A percentile compares a stretch with the other conserved stretches of the same genome.
These are phyloP conservation scores for Celastrina argiolus DNA, from an alignment of 2,888 invertebrate species.

Conservation along the genomic window DNA sequence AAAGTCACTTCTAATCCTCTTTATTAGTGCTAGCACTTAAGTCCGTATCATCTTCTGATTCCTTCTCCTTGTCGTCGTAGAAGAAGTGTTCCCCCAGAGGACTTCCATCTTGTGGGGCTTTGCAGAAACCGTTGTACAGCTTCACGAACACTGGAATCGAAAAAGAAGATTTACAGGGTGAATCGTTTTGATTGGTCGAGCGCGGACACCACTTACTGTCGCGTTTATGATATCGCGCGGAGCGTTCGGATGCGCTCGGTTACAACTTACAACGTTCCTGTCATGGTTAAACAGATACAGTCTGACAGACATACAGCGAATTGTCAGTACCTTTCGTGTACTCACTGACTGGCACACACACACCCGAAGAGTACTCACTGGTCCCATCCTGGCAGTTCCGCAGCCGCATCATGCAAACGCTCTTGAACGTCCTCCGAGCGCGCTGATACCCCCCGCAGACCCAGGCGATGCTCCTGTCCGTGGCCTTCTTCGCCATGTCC, in stretches of 20 bases:
- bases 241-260: too few species aligned
- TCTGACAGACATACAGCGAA: too few species aligned
- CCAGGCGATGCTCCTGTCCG: conserved; percentile 55
- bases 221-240: too few species aligned
- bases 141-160: conserved; percentile 43
- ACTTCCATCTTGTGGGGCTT: conserved; percentile 30
- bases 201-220: too few species aligned
- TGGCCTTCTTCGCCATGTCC: conserved; percentile 55
- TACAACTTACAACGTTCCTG: too few species aligned
- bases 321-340: too few species aligned
- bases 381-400: conserved; percentile 72
- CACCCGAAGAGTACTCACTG: too few species aligned
- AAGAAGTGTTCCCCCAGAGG: conserved; percentile 56
- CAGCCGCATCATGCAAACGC: conserved; percentile 62
- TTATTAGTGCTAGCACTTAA: not conserved
- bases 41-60: conserved; percentile 32
- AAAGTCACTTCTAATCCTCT: not conserved
- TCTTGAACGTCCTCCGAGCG: conserved; percentile 62
- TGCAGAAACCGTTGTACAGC: conserved; percentile 48
- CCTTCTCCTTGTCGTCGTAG: conserved; percentile 53
- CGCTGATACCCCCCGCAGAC: conserved; percentile 66
- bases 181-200: too few species aligned
- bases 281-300: too few species aligned
- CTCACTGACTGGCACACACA: too few species aligned
- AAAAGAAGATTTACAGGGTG: not conserved